Percentiles rank a stretch among this genome's conserved stretches.
Conservation (phyloP, 2,888 invertebrate species). For the Gisinianus flammeolus region DNA sequence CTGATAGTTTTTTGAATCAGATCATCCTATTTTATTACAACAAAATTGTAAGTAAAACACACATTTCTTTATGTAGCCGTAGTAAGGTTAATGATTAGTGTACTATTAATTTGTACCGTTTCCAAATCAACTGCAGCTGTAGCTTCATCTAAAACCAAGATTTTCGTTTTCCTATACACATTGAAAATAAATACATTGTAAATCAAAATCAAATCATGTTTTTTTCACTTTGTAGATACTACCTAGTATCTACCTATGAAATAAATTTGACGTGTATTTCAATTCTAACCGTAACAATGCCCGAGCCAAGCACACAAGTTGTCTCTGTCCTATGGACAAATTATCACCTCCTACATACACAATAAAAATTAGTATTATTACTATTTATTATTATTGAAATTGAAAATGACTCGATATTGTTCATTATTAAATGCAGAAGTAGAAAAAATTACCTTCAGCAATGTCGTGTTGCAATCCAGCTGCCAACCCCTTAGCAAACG, state of each 20-base stretch:
- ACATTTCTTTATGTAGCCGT: too few species aligned
- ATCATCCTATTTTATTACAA: too few species aligned
- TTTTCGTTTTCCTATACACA: slow-evolving; percentile 52
- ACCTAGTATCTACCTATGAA: too few species aligned
- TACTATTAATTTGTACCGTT: too few species aligned
- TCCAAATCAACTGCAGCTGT: slow-evolving; percentile 90
- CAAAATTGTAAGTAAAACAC: too few species aligned
- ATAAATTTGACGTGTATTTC: too few species aligned
- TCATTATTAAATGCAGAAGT: background rate
- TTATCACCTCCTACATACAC: slow-evolving; percentile 52
- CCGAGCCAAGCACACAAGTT: slow-evolving; percentile 52
- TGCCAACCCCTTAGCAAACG: slow-evolving; percentile 60
- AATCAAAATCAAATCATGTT: too few species aligned
- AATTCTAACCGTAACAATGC: slow-evolving; percentile 24
- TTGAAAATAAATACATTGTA: too few species aligned
- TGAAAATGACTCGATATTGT: background rate
- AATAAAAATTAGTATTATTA: slow-evolving; percentile 6
- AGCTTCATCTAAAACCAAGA: slow-evolving; percentile 63
- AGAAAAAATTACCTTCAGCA: too few species aligned
- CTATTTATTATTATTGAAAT: background rate
- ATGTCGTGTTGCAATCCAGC: slow-evolving; percentile 61
- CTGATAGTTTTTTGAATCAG: slow-evolving; percentile 81
- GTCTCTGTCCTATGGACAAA: slow-evolving; percentile 43
- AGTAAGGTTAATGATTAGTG: too few species aligned
- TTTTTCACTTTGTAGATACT: too few species aligned